Evolutionary conservation across 1,140 invertebrate genomes (phyloP), one percentile per base, ranked within the genome.

Genomic region (Trichoplusia ni): DNA sequence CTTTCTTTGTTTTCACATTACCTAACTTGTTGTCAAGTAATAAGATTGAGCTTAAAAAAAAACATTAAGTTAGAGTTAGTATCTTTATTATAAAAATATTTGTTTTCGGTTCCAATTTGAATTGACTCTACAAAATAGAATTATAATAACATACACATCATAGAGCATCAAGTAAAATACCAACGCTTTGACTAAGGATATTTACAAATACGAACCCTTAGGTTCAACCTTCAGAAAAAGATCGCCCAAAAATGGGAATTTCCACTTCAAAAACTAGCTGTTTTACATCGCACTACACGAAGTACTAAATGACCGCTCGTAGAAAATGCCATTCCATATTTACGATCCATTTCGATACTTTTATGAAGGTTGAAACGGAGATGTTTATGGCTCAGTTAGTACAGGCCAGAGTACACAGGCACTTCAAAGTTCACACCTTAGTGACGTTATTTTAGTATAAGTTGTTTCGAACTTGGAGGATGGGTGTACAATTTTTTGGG

Each of bases 311-410:
- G 61, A 54, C 47, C 59, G 68, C 35, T 56, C 49, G 49, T 42
- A 38, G 40, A 49, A 59, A 69, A 42, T 64, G 35, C 60, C 69
- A 61, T 62, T 71, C 60, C 54, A 54, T 67, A 66, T 71, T 71
- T 67, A 71, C 64, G 69, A 67, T 35, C 69, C 47, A 67, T 71
- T 64, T 14, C 23, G 64, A 67, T 64, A 59, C 64, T 71, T 69
- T 71, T 71, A 71, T 62, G 69, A 65, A 64, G 64, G 49, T 37
- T 37, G 27, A 62, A 42, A 58, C 37, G 42, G 23, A 44, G 38
- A 58, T 21, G 54, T 71, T 71, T 71, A 67, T 67, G 53, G 23
- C 44, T 54, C 62, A 60, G 54, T 71, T 71, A 67, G 53, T 44
- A 46, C 42, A n/a, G 51, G 13, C 49, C 49, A 40, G 33, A 27